These are phyloP conservation scores for Poecilia wingei DNA, from an alignment of 2,797 vertebrate genomes.

Conservation along the genomic window DNA sequence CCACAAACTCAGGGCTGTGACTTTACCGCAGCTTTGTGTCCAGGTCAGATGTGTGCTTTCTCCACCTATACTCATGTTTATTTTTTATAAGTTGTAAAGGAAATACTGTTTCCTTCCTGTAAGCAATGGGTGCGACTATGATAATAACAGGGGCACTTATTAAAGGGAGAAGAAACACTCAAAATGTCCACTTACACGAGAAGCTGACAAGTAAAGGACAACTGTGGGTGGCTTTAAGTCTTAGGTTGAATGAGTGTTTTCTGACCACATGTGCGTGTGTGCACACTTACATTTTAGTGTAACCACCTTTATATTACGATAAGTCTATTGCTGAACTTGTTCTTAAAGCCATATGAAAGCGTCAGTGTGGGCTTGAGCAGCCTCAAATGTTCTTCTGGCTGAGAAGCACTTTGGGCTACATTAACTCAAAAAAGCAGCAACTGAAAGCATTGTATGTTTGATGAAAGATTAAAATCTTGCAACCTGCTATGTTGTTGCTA, in stretches of 20 bases:
- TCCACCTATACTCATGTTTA: slow-evolving; percentile 40
- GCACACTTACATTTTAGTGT: not conserved
- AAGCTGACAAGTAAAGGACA: slow-evolving; percentile 26
- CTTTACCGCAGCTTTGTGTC: slow-evolving; percentile 22
- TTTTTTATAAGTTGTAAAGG: slow-evolving; percentile 51
- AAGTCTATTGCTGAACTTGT: not conserved
- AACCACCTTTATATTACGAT: not conserved
- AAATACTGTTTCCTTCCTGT: slow-evolving; percentile 55
- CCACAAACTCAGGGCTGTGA: slow-evolving; percentile 50
- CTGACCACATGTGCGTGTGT: not conserved
- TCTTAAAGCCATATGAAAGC: not conserved
- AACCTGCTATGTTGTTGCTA: not conserved
- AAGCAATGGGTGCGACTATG: slow-evolving; percentile 66
- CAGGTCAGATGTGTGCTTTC: slow-evolving; percentile 23
- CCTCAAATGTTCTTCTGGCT: not conserved
- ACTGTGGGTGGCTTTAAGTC: not conserved
- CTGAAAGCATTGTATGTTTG: not conserved
- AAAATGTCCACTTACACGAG: slow-evolving; percentile 50
- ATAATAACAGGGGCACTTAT: slow-evolving; percentile 75
- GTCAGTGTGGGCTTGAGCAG: not conserved
- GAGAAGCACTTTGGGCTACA: not conserved
- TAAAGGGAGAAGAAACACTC: slow-evolving; percentile 64
- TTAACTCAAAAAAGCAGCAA: not conserved
- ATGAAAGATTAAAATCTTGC: not conserved
- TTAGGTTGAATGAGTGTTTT: slow-evolving; percentile 4